Evolutionary conservation across 2,113 vertebrate genomes (phyloP).

Genomic region (Penelope pileata): DNA sequence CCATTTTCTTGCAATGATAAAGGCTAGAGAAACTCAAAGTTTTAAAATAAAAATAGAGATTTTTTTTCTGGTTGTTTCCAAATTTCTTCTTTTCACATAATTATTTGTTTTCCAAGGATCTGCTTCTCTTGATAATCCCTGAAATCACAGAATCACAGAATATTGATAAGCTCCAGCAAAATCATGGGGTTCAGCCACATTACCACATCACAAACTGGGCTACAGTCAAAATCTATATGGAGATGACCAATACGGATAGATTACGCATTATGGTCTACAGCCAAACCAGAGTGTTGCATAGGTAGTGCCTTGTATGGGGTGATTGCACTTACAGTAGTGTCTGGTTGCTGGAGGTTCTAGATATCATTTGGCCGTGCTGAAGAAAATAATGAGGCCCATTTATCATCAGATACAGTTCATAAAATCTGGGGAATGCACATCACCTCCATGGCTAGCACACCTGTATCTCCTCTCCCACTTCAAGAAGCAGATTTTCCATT

Average conservation of each 20-base stretch:
- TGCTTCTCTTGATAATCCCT: neutral
- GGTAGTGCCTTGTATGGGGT: neutral
- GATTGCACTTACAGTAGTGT: neutral
- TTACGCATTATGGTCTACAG: neutral
- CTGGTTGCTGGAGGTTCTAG: neutral
- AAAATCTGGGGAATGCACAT: neutral
- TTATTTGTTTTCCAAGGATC: neutral
- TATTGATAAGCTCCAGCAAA: neutral
- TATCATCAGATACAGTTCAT: neutral
- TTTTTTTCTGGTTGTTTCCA: neutral
- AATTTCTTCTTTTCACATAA: neutral
- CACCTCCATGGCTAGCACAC: accelerated
- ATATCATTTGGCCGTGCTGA: accelerated
- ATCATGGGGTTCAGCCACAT: neutral
- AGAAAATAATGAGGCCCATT: neutral
- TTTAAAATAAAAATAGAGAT: neutral
- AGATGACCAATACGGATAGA: neutral
- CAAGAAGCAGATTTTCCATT: neutral
- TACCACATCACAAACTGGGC: neutral
- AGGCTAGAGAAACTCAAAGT: neutral
- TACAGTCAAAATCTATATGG: neutral
- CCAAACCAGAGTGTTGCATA: neutral
- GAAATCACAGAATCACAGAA: no score
- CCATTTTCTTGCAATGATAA: neutral
- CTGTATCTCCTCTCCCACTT: neutral